Conservation (phyloP, 2,113 vertebrate genomes). For the Centrocercus urophasianus region DNA sequence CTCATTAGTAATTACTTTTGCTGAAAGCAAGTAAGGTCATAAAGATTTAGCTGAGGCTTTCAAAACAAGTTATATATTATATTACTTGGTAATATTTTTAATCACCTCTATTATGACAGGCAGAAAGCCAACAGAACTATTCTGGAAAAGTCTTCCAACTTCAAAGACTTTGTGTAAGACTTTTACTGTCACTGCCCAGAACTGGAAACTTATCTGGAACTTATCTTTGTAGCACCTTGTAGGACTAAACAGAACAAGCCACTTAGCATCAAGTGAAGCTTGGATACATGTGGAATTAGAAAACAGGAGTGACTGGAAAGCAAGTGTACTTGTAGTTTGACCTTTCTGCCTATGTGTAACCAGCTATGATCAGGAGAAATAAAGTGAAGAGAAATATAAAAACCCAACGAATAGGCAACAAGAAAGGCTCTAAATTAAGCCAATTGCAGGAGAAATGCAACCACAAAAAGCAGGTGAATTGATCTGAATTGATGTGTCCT, state of each 20-base stretch:
- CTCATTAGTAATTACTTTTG: background rate
- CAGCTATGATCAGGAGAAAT: background rate
- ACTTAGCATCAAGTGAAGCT: background rate
- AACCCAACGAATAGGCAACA: background rate
- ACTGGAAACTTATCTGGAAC: background rate
- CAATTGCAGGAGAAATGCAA: background rate
- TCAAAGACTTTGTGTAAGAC: background rate
- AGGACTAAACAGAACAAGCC: background rate
- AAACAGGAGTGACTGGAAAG: background rate
- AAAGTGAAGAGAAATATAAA: background rate
- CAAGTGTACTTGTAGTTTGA: background rate
- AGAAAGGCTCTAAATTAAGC: background rate
- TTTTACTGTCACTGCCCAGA: background rate
- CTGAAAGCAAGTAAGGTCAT: background rate
- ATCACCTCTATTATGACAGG: constrained; percentile 11
- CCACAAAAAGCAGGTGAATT: background rate
- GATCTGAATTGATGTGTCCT: background rate
- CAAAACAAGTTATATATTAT: background rate
- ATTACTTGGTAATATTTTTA: background rate
- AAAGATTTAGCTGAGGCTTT: background rate
- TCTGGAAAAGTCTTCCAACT: background rate
- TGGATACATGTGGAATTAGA: background rate
- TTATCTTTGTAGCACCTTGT: background rate
- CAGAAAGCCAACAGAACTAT: background rate
- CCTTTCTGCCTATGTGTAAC: background rate